Conservation (phyloP, 37 sponge, comb jelly and placozoan genomes). For the Eunapius fragilis region DNA sequence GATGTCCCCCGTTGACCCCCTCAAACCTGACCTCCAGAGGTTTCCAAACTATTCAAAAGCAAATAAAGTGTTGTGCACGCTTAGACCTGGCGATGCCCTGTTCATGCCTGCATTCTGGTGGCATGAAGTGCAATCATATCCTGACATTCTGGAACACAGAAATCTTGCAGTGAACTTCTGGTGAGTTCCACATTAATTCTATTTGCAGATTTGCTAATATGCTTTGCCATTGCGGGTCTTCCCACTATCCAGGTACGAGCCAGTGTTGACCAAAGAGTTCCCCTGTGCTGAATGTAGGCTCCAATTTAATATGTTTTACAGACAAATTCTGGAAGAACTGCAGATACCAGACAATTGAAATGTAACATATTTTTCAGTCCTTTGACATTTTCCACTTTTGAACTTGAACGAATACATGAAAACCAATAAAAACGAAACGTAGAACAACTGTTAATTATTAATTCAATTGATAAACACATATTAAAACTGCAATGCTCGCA, state of each 20-base stretch:
- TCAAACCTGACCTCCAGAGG: slow-evolving; percentile 54
- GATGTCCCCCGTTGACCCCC: slow-evolving; percentile 84
- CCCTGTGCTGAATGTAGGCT: slow-evolving; percentile 76
- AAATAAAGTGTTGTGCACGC: slow-evolving; percentile 33
- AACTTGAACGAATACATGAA: no score
- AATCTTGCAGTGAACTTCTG: slow-evolving; percentile 86
- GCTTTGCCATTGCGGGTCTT: no score
- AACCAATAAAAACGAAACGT: no score
- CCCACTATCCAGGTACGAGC: slow-evolving; percentile 68
- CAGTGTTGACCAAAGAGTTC: slow-evolving; percentile 78
- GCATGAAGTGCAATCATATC: slow-evolving; percentile 86
- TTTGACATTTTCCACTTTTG: no score
- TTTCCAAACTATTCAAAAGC: slow-evolving; percentile 65
- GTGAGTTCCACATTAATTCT: slow-evolving; percentile 28
- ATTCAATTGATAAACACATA: no score
- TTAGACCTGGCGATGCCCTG: slow-evolving; percentile 71
- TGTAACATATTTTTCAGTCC: no score
- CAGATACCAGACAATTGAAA: background rate
- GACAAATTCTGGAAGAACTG: slow-evolving; percentile 51
- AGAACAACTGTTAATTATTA: no score
- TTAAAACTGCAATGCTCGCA: no score
- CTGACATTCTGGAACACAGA: slow-evolving; percentile 55
- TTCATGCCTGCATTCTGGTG: slow-evolving; percentile 94
- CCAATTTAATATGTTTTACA: slow-evolving; percentile 48
- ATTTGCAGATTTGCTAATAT: background rate